phyloP scores from a whole-genome alignment of 2,797 vertebrate genomes.

The Gobio occitaniae region DNA sequence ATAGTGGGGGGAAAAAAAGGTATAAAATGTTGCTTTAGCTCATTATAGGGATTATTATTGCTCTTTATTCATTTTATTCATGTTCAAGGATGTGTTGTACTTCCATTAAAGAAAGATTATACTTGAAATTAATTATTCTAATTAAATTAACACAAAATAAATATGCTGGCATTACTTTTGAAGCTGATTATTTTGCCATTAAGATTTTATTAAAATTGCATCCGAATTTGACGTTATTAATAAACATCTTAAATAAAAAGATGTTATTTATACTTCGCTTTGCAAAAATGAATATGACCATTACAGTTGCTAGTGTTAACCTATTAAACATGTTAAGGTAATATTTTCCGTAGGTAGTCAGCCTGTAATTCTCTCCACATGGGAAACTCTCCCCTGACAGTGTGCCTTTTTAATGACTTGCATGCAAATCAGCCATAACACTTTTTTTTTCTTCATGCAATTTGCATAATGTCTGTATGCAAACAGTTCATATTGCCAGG shows the following conservation, averaged over 20 bases:
- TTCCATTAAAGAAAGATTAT: not conserved
- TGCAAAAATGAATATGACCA: not conserved
- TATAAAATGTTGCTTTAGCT: not conserved
- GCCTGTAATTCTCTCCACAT: conserved; percentile 55
- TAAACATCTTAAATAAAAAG: not conserved
- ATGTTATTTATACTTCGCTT: not conserved
- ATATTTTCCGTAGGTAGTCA: conserved; percentile 26
- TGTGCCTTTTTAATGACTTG: conserved; percentile 67
- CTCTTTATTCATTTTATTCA: not conserved
- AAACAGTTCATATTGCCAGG: conserved; percentile 19
- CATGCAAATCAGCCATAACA: conserved; percentile 16
- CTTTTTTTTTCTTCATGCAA: conserved; percentile 6
- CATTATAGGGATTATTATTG: not conserved
- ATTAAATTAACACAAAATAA: conserved; percentile 1
- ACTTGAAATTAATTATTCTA: conserved; percentile 1
- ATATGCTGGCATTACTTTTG: not conserved
- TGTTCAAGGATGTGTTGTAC: not conserved
- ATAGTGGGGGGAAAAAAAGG: not conserved
- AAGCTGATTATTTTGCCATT: not conserved
- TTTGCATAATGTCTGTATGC: conserved; percentile 51
- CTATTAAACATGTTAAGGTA: conserved; percentile 22
- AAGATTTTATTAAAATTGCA: not conserved
- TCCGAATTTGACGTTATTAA: not conserved
- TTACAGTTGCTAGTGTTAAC: conserved; percentile 35
- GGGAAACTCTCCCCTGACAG: conserved; percentile 58